phyloP scores from a whole-genome alignment of 2,113 vertebrate species.

The Cebus imitator region DNA sequence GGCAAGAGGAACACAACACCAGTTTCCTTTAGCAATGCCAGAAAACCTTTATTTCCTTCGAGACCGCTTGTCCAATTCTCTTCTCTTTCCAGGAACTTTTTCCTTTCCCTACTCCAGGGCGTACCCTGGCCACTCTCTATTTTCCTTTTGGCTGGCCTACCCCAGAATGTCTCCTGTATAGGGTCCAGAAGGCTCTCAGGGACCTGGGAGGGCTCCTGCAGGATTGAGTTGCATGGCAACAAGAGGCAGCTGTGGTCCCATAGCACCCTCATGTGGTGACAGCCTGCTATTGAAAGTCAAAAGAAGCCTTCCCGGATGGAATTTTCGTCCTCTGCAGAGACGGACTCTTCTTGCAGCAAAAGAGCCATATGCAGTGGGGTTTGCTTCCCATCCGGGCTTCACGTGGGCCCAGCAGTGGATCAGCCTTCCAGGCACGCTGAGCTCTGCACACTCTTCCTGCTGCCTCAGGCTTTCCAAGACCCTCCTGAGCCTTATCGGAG shows the following conservation, averaged over 20 bases:
- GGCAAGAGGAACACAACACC: background rate
- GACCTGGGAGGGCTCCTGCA: background rate
- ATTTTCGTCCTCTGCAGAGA: too few relatives aligned
- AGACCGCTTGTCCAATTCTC: background rate
- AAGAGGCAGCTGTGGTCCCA: background rate
- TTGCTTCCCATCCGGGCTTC: background rate
- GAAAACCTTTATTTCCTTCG: conserved; percentile 63
- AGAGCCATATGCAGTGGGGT: too few relatives aligned
- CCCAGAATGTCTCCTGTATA: background rate
- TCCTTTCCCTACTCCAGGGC: background rate
- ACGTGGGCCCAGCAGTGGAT: background rate
- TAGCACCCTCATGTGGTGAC: conserved; percentile 10
- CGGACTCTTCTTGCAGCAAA: too few relatives aligned
- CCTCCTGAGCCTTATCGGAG: background rate
- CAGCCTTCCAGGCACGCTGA: background rate
- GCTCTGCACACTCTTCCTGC: background rate
- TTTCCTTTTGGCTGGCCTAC: background rate
- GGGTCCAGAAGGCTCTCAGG: background rate
- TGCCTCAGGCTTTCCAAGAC: background rate
- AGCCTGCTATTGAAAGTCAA: background rate
- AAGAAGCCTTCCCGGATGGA: background rate
- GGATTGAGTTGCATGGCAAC: background rate
- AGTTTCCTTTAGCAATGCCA: background rate
- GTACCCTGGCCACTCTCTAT: background rate
- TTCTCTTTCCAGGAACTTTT: background rate